Evolutionary conservation across 1,140 invertebrate genomes (phyloP).

Genomic region (Listronotus oregonensis): DNA sequence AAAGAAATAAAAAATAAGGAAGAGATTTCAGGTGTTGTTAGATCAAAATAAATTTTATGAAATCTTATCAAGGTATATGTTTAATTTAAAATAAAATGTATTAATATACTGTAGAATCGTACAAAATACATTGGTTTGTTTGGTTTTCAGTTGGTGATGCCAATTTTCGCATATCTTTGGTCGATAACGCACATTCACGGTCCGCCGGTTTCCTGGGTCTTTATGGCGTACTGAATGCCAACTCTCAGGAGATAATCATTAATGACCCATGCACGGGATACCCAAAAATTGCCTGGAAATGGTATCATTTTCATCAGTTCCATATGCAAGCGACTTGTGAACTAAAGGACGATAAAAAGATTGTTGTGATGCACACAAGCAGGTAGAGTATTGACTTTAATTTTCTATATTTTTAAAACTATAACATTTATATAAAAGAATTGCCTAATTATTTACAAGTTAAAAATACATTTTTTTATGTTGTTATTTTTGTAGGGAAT

Average conservation of each 20-base stretch:
- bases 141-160: conserved; percentile 53
- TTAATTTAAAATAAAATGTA: no score
- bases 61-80: no score
- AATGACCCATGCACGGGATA: conserved; percentile 59
- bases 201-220: conserved; percentile 60
- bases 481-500: conserved; percentile 51
- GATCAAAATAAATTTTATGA: no score
- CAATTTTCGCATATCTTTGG: conserved; percentile 59
- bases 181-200: conserved; percentile 62
- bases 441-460: no score
- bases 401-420: conserved; percentile 25
- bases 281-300: conserved; percentile 57
- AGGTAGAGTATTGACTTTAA: conserved; percentile 48
- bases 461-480: no score
- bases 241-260: conserved; percentile 57
- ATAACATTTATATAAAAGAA: neutral
- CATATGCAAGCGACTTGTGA: conserved; percentile 58
- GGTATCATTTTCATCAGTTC: conserved; percentile 61
- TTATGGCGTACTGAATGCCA: conserved; percentile 59
- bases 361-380: conserved; percentile 62
- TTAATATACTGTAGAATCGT: no score
- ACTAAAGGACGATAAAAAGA: conserved; percentile 60
- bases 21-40: no score
- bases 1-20: no score
- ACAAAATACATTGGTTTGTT: no score